A percentile compares a stretch with the other conserved stretches of the same genome.
phyloP scores from a whole-genome alignment of 2,888 invertebrate genomes.

The Hybos culiciformis region DNA sequence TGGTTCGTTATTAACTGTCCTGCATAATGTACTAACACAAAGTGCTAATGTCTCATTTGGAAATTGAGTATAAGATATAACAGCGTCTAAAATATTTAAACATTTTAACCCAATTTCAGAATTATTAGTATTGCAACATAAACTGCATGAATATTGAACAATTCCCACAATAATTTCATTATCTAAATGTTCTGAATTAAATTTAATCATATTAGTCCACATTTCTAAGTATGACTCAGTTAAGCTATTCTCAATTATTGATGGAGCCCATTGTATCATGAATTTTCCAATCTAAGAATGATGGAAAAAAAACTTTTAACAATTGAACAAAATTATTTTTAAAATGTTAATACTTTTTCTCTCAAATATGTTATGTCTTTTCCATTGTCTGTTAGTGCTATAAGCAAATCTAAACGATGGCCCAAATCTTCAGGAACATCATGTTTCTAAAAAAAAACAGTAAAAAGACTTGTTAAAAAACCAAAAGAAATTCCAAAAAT shows the following conservation, averaged over 20 bases:
- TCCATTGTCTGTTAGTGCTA: constrained; percentile 72
- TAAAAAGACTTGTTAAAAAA: no score
- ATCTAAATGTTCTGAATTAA: constrained; percentile 82
- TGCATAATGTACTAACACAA: constrained; percentile 74
- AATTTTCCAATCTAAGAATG: constrained; percentile 57
- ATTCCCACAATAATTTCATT: constrained; percentile 72
- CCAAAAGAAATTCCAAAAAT: no score
- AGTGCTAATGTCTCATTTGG: constrained; percentile 67
- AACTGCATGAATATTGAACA: constrained; percentile 66
- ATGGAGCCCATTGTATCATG: constrained; percentile 68
- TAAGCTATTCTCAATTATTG: constrained; percentile 45
- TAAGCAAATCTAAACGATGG: constrained; percentile 60
- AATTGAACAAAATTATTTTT: neutral
- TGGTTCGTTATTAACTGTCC: constrained; percentile 67
- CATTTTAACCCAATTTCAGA: constrained; percentile 56
- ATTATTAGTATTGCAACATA: constrained; percentile 52
- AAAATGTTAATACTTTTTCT: constrained; percentile 44
- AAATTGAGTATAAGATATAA: constrained; percentile 80
- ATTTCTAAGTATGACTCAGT: constrained; percentile 64
- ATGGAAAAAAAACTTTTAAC: neutral
- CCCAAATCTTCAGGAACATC: constrained; percentile 62
- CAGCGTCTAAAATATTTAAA: constrained; percentile 71
- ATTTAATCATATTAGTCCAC: constrained; percentile 79
- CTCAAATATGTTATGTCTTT: constrained; percentile 78
- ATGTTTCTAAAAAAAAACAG: constrained; percentile 40